A percentile compares a stretch with the other conserved stretches of the same genome.
These are phyloP conservation scores for Aleiodes testaceus DNA, from an alignment of 2,888 invertebrate species.

Conservation along the genomic window DNA sequence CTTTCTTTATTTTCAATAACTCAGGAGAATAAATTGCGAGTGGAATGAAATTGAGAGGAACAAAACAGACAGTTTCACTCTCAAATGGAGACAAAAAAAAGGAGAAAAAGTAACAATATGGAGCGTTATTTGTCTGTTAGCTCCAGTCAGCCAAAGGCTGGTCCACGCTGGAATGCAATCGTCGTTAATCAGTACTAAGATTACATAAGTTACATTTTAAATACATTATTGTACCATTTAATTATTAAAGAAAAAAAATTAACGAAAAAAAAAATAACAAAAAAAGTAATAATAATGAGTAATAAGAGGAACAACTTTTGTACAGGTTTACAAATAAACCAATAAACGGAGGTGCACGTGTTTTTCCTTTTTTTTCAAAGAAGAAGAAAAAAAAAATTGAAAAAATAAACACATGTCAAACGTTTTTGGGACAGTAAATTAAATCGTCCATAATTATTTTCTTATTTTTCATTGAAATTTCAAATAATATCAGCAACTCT, in stretches of 20 bases:
- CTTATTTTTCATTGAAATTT: not conserved
- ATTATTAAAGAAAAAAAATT: slow-evolving; percentile 42
- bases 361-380: slow-evolving; percentile 5
- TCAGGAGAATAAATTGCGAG: slow-evolving; percentile 20
- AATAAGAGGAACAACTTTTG: slow-evolving; percentile 61
- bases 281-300: slow-evolving; percentile 44
- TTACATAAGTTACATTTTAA: slow-evolving; percentile 73
- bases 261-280: slow-evolving; percentile 46
- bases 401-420: slow-evolving; percentile 50
- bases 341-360: slow-evolving; percentile 34
- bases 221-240: slow-evolving; percentile 67
- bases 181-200: slow-evolving; percentile 72
- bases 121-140: slow-evolving; percentile 73
- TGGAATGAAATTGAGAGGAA: slow-evolving; percentile 17
- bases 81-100: slow-evolving; percentile 49
- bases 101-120: slow-evolving; percentile 42
- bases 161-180: slow-evolving; percentile 72
- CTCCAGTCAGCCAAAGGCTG: slow-evolving; percentile 72
- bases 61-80: slow-evolving; percentile 60
- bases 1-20: slow-evolving; percentile 4
- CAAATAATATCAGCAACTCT: slow-evolving; percentile 17
- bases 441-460: slow-evolving; percentile 13
- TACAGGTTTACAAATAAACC: slow-evolving; percentile 58
- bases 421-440: slow-evolving; percentile 65
- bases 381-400: not conserved